phyloP scores from a whole-genome alignment of 2,113 vertebrate species.

The Eptatretus burgeri region DNA sequence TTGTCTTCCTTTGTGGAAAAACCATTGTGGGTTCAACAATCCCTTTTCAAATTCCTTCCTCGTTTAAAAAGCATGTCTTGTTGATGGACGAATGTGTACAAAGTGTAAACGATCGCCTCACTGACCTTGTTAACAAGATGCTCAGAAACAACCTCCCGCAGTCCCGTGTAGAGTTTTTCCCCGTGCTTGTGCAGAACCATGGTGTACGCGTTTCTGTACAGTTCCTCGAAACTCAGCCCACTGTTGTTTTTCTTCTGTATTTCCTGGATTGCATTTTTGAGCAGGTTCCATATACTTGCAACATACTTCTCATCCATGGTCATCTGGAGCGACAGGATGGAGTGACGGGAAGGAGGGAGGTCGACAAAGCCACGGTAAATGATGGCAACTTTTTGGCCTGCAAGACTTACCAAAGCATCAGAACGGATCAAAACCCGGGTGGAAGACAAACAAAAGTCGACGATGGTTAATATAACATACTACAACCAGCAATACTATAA shows the following conservation, averaged over 20 bases:
- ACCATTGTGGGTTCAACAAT: not conserved
- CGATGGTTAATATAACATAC: too few relatives aligned
- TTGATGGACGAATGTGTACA: not conserved
- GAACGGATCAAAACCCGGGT: too few relatives aligned
- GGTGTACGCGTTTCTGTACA: slow-evolving; percentile 95
- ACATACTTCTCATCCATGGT: slow-evolving; percentile 99
- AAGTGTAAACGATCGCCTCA: not conserved
- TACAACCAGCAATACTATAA: too few relatives aligned
- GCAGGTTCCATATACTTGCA: slow-evolving; percentile 97
- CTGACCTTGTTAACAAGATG: slow-evolving; percentile 97
- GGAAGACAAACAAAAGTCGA: too few relatives aligned
- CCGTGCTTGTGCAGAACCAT: slow-evolving; percentile 99
- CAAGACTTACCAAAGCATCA: too few relatives aligned
- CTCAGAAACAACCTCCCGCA: slow-evolving; percentile 91
- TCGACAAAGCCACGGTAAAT: too few relatives aligned
- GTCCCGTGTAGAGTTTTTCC: slow-evolving; percentile 90
- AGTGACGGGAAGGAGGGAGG: too few relatives aligned
- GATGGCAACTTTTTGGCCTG: too few relatives aligned
- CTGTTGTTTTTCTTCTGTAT: slow-evolving; percentile 99
- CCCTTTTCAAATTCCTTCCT: not conserved
- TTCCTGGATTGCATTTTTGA: slow-evolving; percentile 98
- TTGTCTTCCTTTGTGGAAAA: not conserved
- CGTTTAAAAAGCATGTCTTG: not conserved
- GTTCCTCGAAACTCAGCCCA: slow-evolving; percentile 92
- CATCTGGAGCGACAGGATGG: slow-evolving; percentile 33